Evolutionary conservation across 2,113 vertebrate genomes (phyloP).

Genomic region (Alexandromys fortis): DNA sequence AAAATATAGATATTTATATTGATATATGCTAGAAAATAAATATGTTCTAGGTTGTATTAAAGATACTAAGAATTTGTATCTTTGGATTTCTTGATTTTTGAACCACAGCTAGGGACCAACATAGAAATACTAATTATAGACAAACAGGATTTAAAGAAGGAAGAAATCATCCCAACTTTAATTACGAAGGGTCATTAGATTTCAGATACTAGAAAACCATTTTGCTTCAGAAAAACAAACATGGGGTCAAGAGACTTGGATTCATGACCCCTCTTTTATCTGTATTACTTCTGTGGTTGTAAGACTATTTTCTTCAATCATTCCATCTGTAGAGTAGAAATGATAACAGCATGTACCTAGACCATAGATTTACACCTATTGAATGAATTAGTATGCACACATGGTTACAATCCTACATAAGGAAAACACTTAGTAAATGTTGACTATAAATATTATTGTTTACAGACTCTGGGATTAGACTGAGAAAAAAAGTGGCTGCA

Average conservation of each 20-base stretch:
- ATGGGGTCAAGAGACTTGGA: background rate
- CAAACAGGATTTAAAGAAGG: background rate
- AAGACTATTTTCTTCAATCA: background rate
- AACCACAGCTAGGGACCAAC: background rate
- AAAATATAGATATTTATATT: background rate
- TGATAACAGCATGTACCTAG: background rate
- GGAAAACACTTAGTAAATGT: background rate
- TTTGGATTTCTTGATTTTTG: background rate
- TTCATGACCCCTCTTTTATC: background rate
- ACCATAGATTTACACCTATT: background rate
- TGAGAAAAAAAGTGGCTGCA: slow-evolving; percentile 3
- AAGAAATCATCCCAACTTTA: background rate
- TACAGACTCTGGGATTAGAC: background rate
- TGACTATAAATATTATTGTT: slow-evolving; percentile 1
- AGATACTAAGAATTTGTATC: background rate
- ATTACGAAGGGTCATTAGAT: background rate
- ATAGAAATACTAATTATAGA: background rate
- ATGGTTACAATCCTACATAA: background rate
- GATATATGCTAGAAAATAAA: background rate
- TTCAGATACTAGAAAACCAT: background rate
- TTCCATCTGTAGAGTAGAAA: background rate
- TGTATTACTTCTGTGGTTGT: background rate
- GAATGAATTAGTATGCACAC: background rate
- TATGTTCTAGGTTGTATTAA: background rate
- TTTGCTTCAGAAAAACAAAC: slow-evolving; percentile 37